These are phyloP conservation scores for Grammomys dolichurus DNA, from an alignment of 2,113 vertebrate genomes.

Conservation along the genomic window DNA sequence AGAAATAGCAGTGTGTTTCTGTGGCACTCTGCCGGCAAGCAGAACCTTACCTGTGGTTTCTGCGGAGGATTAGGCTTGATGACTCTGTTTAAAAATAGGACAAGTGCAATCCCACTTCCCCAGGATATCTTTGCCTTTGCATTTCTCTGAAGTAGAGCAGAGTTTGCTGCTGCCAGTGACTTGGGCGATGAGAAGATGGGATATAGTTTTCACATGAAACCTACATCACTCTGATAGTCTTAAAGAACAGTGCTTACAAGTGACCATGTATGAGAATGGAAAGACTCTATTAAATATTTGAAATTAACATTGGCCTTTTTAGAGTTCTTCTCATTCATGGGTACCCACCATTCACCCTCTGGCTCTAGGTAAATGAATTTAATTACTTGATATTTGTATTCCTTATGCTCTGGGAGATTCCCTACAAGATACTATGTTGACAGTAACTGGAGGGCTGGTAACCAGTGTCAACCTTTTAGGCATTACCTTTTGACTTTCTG, in stretches of 20 bases:
- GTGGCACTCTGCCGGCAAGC: background rate
- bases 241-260: constrained; percentile 14
- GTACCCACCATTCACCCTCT: background rate
- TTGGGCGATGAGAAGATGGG: background rate
- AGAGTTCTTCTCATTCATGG: background rate
- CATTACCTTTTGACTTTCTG: background rate
- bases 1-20: background rate
- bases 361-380: background rate
- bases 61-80: background rate
- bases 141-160: background rate
- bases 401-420: background rate
- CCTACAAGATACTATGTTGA: background rate
- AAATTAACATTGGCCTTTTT: constrained; percentile 1
- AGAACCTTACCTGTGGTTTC: background rate
- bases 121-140: background rate
- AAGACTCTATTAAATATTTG: constrained; percentile 62
- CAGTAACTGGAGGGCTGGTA: background rate
- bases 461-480: background rate
- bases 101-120: background rate
- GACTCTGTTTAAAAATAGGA: background rate
- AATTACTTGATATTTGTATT: constrained; percentile 7
- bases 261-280: background rate
- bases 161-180: background rate
- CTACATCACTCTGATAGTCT: constrained; percentile 2
- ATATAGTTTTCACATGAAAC: background rate